Evolutionary conservation across 2,888 invertebrate genomes (phyloP).

Genomic region (Meteorus colon): DNA sequence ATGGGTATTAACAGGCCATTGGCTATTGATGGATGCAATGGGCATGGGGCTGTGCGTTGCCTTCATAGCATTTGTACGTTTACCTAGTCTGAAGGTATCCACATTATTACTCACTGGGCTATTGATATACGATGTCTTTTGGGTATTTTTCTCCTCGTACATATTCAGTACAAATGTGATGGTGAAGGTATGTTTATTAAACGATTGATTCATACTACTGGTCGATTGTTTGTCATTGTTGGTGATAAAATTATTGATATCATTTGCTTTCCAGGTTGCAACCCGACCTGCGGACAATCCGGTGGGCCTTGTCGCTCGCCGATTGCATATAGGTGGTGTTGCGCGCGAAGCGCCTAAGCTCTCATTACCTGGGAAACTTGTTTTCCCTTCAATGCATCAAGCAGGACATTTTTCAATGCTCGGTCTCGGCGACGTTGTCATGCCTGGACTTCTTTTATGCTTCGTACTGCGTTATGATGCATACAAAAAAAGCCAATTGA

Average conservation of each 20-base stretch:
- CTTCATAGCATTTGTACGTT: constrained; percentile 95
- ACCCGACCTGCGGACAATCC: constrained; percentile 93
- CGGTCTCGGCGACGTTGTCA: constrained; percentile 89
- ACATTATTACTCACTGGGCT: constrained; percentile 94
- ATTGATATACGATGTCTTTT: constrained; percentile 97
- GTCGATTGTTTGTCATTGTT: constrained; percentile 65
- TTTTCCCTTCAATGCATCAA: constrained; percentile 97
- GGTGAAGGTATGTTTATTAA: constrained; percentile 86
- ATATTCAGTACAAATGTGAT: constrained; percentile 99
- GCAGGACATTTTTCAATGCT: constrained; percentile 98
- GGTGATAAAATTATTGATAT: constrained; percentile 78
- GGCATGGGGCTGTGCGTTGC: constrained; percentile 99
- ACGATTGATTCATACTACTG: not conserved
- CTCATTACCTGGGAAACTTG: constrained; percentile 96
- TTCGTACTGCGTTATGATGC: constrained; percentile 98
- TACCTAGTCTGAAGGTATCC: constrained; percentile 96
- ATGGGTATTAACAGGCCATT: constrained; percentile 98
- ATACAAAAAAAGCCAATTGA: constrained; percentile 92
- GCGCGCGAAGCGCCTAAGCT: constrained; percentile 95
- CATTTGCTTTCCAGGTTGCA: constrained; percentile 76
- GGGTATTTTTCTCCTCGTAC: constrained; percentile 99
- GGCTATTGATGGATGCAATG: constrained; percentile 99
- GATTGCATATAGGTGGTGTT: constrained; percentile 92
- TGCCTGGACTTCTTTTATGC: constrained; percentile 96
- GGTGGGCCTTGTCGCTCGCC: constrained; percentile 93